Percentiles rank a stretch among this genome's conserved stretches.
These are phyloP conservation scores for Dicranocentrus wangi DNA, from an alignment of 2,888 invertebrate genomes.

Conservation along the genomic window DNA sequence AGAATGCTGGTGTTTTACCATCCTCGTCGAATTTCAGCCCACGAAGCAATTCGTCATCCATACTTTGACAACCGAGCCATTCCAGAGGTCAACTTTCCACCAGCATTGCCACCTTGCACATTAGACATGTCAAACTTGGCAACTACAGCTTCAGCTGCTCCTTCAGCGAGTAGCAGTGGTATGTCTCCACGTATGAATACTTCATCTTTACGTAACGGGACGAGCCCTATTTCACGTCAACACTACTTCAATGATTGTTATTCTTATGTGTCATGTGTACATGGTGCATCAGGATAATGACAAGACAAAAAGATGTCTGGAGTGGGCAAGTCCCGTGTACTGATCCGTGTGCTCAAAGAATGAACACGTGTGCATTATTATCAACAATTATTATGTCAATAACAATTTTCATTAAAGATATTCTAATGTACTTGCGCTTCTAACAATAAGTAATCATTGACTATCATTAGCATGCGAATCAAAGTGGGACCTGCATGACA, in stretches of 20 bases:
- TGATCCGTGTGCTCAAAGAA: too few relatives aligned
- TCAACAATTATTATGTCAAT: too few relatives aligned
- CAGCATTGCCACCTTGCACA: slow-evolving; percentile 47
- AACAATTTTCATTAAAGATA: too few relatives aligned
- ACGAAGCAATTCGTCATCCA: slow-evolving; percentile 85
- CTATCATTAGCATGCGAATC: too few relatives aligned
- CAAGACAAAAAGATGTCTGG: too few relatives aligned
- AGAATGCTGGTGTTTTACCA: slow-evolving; percentile 84
- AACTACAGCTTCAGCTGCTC: slow-evolving; percentile 50
- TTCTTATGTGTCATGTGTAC: too few relatives aligned
- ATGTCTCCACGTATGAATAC: slow-evolving; percentile 35
- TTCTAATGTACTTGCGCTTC: too few relatives aligned
- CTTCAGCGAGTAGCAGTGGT: slow-evolving; percentile 48
- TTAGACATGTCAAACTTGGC: slow-evolving; percentile 48
- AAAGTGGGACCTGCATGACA: too few relatives aligned
- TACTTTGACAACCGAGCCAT: slow-evolving; percentile 79
- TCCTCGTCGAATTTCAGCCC: slow-evolving; percentile 82
- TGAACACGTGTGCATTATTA: too few relatives aligned
- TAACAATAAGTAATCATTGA: too few relatives aligned
- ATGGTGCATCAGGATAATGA: too few relatives aligned
- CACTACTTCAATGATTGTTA: slow-evolving; percentile 50
- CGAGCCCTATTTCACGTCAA: slow-evolving; percentile 18
- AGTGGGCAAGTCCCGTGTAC: too few relatives aligned
- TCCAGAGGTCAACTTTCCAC: slow-evolving; percentile 67
- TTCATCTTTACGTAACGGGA: slow-evolving; percentile 34